A percentile compares a stretch with the other conserved stretches of the same genome.
Conservation (phyloP, 2,888 invertebrate species). For the Andrena flavipes region DNA sequence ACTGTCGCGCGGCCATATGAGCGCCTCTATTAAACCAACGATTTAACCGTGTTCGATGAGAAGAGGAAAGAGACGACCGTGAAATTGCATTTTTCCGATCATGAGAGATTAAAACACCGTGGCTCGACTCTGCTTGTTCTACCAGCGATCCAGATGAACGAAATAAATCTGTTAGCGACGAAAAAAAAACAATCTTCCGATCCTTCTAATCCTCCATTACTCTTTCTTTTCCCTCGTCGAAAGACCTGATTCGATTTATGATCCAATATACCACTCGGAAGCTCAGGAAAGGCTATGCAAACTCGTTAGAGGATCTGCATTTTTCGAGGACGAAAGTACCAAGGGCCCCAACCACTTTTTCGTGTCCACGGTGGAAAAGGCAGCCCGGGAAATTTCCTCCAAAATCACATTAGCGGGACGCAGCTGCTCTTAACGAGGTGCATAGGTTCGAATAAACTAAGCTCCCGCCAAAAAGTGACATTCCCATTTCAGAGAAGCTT, state of each 20-base stretch:
- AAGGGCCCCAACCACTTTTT: neutral
- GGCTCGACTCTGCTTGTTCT: constrained; percentile 13
- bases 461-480: too few species aligned
- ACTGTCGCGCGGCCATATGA: constrained; percentile 42
- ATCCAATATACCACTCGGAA: neutral
- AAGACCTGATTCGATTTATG: neutral
- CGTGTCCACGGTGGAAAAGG: neutral
- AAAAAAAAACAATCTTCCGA: neutral
- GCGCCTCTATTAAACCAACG: constrained; percentile 51
- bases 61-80: constrained; percentile 27
- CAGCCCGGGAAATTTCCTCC: neutral
- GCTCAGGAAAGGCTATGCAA: neutral
- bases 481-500: too few species aligned
- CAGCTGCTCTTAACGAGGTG: neutral
- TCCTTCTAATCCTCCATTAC: neutral
- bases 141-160: neutral
- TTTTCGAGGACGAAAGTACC: neutral
- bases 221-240: neutral
- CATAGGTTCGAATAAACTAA: too few species aligned
- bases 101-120: constrained; percentile 39
- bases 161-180: neutral
- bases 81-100: constrained; percentile 43
- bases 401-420: neutral
- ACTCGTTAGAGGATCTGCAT: neutral
- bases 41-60: constrained; percentile 53